These are phyloP conservation scores for Sandelia bainsii DNA, from an alignment of 2,797 vertebrate genomes.

Conservation along the genomic window DNA sequence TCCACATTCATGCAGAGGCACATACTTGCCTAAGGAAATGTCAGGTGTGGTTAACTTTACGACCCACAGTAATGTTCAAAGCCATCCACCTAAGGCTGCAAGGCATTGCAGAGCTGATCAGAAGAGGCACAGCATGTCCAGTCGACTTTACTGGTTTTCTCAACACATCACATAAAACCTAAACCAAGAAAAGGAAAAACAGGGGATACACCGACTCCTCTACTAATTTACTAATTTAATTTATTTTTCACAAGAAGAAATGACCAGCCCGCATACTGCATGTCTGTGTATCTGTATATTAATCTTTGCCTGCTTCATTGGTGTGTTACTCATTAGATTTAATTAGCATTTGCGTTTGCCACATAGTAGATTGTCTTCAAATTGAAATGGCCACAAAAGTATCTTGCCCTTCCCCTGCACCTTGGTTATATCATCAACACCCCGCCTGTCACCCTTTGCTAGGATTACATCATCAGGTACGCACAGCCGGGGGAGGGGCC, in stretches of 20 bases:
- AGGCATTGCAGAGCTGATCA: conserved; percentile 63
- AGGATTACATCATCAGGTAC: conserved; percentile 65
- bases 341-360: conserved; percentile 1
- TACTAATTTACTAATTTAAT: conserved; percentile 23
- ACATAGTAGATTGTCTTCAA: conserved; percentile 2
- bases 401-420: conserved; percentile 31
- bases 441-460: conserved; percentile 41
- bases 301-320: too few relatives aligned
- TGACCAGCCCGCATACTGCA: too few relatives aligned
- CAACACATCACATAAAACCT: conserved; percentile 40
- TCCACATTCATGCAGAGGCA: conserved; percentile 16
- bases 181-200: conserved; percentile 7
- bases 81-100: conserved; percentile 55
- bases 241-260: too few relatives aligned
- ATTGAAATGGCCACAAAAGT: conserved; percentile 25
- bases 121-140: conserved; percentile 70
- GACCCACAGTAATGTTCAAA: conserved; percentile 72
- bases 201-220: not conserved
- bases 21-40: conserved; percentile 62
- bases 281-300: too few relatives aligned
- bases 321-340: conserved; percentile 7
- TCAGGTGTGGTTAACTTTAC: conserved; percentile 77
- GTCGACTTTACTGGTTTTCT: conserved; percentile 59
- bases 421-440: conserved; percentile 62
- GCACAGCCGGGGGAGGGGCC: conserved; percentile 40